Conservation (phyloP, 2,888 invertebrate genomes). For the Catocala fraxini region DNA sequence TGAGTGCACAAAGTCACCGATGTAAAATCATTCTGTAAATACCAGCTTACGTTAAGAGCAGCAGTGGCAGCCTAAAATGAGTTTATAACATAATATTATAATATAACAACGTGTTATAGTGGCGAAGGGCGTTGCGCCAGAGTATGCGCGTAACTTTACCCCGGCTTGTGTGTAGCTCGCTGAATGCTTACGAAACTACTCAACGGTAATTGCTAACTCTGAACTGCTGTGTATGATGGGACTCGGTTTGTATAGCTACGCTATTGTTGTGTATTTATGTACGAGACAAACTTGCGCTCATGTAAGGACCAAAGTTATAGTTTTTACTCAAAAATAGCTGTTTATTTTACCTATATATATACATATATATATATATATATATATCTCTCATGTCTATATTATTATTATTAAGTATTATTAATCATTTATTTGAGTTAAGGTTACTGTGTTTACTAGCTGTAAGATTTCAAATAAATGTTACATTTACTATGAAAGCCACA, state of each 20-base stretch:
- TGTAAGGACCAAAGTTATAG: slow-evolving; percentile 12
- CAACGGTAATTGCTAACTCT: slow-evolving; percentile 37
- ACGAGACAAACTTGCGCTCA: slow-evolving; percentile 8
- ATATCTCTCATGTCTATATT: no score
- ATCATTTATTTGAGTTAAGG: no score
- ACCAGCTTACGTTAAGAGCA: no score
- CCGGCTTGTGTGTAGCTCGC: slow-evolving; percentile 7
- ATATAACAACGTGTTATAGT: slow-evolving; percentile 2
- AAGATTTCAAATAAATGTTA: no score
- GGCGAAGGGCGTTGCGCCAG: not conserved
- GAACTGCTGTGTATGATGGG: slow-evolving; percentile 23
- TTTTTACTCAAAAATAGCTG: slow-evolving; percentile 3
- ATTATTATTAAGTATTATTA: no score
- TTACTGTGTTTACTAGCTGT: no score
- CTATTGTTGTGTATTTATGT: slow-evolving; percentile 10
- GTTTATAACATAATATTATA: not conserved
- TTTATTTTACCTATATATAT: no score
- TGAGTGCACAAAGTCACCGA: no score
- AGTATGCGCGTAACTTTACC: slow-evolving; percentile 30
- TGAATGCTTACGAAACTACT: slow-evolving; percentile 38
- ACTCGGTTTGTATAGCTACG: slow-evolving; percentile 16
- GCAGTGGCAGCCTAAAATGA: no score
- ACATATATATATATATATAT: no score
- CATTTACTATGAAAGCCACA: no score
- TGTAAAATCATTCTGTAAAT: no score